Evolutionary conservation across 2,113 vertebrate species (phyloP), one percentile per base, ranked within the genome.

Genomic region (Psammodynastes pulverulentus): DNA sequence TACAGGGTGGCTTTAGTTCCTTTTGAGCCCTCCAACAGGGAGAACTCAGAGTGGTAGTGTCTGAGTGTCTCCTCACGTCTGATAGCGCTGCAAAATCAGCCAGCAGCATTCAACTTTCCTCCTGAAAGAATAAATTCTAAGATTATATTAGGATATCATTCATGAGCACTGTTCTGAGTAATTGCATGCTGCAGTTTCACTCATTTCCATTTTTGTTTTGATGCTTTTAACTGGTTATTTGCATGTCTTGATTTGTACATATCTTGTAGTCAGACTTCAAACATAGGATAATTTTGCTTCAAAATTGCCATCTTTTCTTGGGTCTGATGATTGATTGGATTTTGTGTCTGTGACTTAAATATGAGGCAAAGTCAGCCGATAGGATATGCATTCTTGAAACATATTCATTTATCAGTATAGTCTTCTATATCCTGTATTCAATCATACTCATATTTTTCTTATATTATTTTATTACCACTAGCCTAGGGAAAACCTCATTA

Each of bases 381-480:
- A 0, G 0, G 95, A 96, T 97, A 91, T 3, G 53, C 62, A 96
- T 96, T 96, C 94, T 12, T 93, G 89, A 34, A 90, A 91, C 90
- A 95, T 86, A 94, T 90, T 95, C 93, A 58, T 92, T 95, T 58
- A 92, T 95, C 97, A 95, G 86, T n/a, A 24, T 84, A 93, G 39
- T 72, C 45, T n/a, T 89, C 29, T 51, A 86, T 94, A 94, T 96
- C 96, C 96, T 96, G 95, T 51, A 95, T 96, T 98, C 97, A 96
- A 96, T 98, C 97, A 97, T 95, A 94, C 96, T 95, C 48, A 95
- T 93, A 97, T 95, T 97, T 79, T 97, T 97, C 94, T 96, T 95
- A 92, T 97, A 96, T 58, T 95, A 95, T 96, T 96, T 90, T 67
- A 92, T 92, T 89, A 85, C 79, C 85, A 94, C 97, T 95, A 91